Conservation (phyloP, 2,888 invertebrate species). For the Tachina fera region DNA sequence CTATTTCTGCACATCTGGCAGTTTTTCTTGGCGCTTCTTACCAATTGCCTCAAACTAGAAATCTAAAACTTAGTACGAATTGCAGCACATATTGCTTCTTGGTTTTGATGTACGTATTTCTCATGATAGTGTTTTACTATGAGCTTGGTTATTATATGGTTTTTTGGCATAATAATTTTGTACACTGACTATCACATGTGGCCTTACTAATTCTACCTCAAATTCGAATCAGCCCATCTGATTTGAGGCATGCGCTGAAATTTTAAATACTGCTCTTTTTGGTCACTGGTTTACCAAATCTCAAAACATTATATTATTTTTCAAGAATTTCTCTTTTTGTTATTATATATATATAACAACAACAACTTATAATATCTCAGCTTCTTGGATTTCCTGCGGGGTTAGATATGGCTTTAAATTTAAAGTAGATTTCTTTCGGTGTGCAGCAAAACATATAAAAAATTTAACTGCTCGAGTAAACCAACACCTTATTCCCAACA, state of each 20-base stretch:
- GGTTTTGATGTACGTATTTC: too few relatives aligned
- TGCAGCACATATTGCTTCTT: not conserved
- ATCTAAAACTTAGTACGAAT: not conserved
- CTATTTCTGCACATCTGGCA: not conserved
- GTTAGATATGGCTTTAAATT: too few relatives aligned
- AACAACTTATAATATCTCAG: not conserved
- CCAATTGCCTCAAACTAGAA: not conserved
- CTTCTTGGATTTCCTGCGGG: not conserved
- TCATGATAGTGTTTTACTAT: not conserved
- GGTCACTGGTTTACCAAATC: not conserved
- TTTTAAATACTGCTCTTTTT: conserved; percentile 17
- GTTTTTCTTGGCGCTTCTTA: not conserved
- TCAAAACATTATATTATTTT: not conserved
- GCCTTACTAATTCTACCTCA: not conserved
- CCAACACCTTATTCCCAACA: not conserved
- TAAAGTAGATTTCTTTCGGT: not conserved
- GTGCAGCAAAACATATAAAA: conserved; percentile 38
- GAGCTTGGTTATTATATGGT: not conserved
- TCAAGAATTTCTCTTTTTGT: conserved; percentile 14
- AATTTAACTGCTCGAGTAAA: conserved; percentile 10
- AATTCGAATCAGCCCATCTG: conserved; percentile 11
- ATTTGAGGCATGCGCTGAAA: not conserved
- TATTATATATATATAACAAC: conserved; percentile 29
- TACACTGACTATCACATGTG: not conserved
- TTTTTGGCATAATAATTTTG: conserved; percentile 27